Percentiles rank a stretch among this genome's conserved stretches.
Evolutionary conservation across 1,140 invertebrate genomes (phyloP).

Genomic region (Littorina saxatilis): DNA sequence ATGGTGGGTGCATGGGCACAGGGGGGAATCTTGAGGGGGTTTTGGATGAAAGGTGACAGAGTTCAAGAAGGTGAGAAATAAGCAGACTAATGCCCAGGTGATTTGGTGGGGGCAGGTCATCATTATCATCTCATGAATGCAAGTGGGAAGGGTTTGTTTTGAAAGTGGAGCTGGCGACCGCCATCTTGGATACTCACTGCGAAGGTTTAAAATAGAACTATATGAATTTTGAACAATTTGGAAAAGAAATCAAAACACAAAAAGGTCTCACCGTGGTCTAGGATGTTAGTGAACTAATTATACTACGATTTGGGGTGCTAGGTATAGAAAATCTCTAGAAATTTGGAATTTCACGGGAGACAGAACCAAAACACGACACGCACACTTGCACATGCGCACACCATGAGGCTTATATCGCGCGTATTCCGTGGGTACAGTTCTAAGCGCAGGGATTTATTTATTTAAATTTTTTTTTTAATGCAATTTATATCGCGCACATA

Average conservation of each 20-base stretch:
- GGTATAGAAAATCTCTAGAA: not conserved
- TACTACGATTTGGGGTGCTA: not conserved
- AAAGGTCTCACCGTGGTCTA: not conserved
- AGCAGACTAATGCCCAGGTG: not conserved
- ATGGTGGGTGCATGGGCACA: constrained; percentile 1
- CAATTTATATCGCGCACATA: too few relatives aligned
- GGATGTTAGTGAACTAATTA: not conserved
- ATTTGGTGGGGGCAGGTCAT: not conserved
- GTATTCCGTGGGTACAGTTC: too few relatives aligned
- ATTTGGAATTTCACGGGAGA: not conserved
- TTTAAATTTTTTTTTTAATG: too few relatives aligned
- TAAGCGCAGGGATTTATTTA: too few relatives aligned
- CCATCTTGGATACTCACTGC: not conserved
- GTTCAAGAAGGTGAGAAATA: not conserved
- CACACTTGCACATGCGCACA: not conserved
- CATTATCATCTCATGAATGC: not conserved
- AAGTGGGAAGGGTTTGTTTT: not conserved
- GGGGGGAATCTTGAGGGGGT: not conserved
- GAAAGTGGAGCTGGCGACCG: not conserved
- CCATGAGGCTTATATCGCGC: too few relatives aligned
- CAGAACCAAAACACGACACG: not conserved
- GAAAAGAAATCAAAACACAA: not conserved
- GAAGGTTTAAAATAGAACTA: too few relatives aligned
- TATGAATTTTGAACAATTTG: too few relatives aligned
- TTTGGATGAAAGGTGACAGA: not conserved